Conservation (phyloP, 2,888 invertebrate genomes). For the Acanthosepion lycidas region DNA sequence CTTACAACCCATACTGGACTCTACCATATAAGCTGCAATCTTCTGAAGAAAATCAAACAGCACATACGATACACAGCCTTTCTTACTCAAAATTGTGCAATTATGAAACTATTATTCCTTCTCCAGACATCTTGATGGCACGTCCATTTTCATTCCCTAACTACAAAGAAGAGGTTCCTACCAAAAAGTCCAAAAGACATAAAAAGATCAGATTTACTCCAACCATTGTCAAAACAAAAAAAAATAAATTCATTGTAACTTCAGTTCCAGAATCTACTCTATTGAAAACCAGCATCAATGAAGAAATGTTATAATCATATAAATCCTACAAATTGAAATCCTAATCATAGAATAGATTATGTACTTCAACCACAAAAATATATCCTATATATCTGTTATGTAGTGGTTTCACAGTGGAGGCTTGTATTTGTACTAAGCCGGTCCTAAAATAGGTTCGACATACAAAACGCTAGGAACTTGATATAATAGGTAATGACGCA, state of each 20-base stretch:
- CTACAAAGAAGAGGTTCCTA: neutral
- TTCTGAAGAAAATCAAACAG: neutral
- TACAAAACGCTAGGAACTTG: too few species aligned
- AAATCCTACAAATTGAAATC: too few species aligned
- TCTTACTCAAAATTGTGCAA: neutral
- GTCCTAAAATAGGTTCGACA: too few species aligned
- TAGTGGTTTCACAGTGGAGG: too few species aligned
- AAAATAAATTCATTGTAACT: neutral
- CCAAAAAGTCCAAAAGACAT: neutral
- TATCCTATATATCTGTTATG: too few species aligned
- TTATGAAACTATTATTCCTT: neutral
- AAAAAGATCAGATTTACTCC: neutral
- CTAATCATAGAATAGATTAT: too few species aligned
- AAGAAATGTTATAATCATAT: neutral
- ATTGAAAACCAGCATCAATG: neutral
- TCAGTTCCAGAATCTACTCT: neutral
- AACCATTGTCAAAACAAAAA: neutral
- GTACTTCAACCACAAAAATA: too few species aligned
- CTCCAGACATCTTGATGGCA: neutral
- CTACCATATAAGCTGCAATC: neutral
- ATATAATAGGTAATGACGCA: too few species aligned
- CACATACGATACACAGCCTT: neutral
- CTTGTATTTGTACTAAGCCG: too few species aligned
- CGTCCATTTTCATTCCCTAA: constrained; percentile 7
- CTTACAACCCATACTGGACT: neutral